phyloP scores from a whole-genome alignment of 2,888 invertebrate genomes.

The Tholera decimalis region DNA sequence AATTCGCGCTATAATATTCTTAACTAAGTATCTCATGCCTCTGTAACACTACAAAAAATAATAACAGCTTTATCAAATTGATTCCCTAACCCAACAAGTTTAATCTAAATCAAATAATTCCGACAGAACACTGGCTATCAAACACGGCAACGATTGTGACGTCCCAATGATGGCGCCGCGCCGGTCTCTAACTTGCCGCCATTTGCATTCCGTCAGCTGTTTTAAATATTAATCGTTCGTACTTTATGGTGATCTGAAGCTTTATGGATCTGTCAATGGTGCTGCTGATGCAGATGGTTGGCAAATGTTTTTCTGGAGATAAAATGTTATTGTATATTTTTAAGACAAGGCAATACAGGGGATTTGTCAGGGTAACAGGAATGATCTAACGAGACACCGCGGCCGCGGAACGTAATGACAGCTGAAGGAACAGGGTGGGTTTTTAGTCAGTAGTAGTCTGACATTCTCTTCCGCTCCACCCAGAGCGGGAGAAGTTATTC shows the following conservation, averaged over 20 bases:
- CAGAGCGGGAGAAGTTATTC: too few relatives aligned
- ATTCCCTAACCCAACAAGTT: not conserved
- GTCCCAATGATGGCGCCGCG: constrained; percentile 70
- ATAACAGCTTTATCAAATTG: too few relatives aligned
- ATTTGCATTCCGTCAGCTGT: constrained; percentile 81
- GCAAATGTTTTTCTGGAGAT: constrained; percentile 10
- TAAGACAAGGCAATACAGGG: too few relatives aligned
- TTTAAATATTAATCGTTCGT: constrained; percentile 83
- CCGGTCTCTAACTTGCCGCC: constrained; percentile 63
- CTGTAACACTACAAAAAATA: too few relatives aligned
- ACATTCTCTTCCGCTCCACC: too few relatives aligned
- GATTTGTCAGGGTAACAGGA: too few relatives aligned
- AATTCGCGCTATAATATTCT: too few relatives aligned
- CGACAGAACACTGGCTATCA: constrained; percentile 33
- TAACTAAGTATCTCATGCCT: too few relatives aligned
- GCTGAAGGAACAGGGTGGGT: too few relatives aligned
- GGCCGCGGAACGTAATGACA: too few relatives aligned
- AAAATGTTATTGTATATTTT: not conserved
- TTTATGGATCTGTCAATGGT: constrained; percentile 54
- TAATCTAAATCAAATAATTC: not conserved
- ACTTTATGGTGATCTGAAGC: constrained; percentile 68
- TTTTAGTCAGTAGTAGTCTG: too few relatives aligned
- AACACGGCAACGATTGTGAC: constrained; percentile 28
- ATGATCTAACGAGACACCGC: too few relatives aligned
- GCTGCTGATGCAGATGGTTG: constrained; percentile 18